Conservation (phyloP, 2,797 vertebrate species). For the Clarias platycephalus region DNA sequence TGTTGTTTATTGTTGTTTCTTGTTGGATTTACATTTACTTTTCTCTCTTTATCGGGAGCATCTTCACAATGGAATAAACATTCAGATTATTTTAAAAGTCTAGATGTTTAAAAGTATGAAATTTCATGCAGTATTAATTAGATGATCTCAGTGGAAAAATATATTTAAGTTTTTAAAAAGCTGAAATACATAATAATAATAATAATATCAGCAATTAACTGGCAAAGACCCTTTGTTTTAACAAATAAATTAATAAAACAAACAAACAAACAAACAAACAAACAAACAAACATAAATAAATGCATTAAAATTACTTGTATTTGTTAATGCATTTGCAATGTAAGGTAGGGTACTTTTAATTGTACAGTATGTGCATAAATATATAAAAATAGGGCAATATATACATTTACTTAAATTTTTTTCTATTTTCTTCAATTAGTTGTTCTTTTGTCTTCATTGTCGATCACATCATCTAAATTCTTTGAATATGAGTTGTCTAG, state of each 20-base stretch:
- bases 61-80: neutral
- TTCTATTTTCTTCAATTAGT: neutral
- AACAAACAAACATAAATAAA: neutral
- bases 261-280: neutral
- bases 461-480: neutral
- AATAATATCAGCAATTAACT: neutral
- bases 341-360: neutral
- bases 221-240: neutral
- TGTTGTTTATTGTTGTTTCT: neutral
- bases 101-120: neutral
- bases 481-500: slow-evolving; percentile 22
- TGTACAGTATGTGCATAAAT: neutral
- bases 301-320: neutral
- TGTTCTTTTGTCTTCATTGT: neutral
- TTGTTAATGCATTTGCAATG: neutral
- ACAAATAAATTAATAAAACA: neutral
- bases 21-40: neutral
- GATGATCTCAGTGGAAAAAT: neutral
- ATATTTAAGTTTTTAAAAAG: neutral
- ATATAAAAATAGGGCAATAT: neutral
- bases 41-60: neutral
- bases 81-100: neutral
- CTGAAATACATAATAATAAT: neutral
- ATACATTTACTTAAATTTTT: neutral
- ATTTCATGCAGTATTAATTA: neutral